Evolutionary conservation across 2,113 vertebrate genomes (phyloP).

Genomic region (Ceyx melanurus): DNA sequence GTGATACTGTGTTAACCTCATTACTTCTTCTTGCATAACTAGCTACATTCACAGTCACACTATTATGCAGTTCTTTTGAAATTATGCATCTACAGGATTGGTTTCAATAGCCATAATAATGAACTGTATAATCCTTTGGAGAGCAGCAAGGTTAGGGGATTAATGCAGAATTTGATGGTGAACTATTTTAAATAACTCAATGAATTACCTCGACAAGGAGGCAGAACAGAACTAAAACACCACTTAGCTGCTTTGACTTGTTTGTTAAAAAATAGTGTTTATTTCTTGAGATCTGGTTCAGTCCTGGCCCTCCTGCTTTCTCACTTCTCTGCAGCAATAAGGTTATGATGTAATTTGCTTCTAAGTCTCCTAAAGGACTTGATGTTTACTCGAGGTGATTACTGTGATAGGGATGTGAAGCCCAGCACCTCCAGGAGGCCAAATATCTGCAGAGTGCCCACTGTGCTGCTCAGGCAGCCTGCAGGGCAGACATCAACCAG

Average conservation of each 20-base stretch:
- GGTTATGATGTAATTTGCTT: neutral
- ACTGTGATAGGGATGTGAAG: neutral
- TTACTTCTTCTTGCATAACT: slow-evolving; percentile 23
- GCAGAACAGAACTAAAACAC: neutral
- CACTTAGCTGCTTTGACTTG: neutral
- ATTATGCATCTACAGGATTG: neutral
- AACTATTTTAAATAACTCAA: neutral
- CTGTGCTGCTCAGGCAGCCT: neutral
- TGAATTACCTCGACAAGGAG: neutral
- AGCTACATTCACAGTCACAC: neutral
- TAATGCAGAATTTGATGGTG: neutral
- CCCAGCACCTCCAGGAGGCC: too few species aligned
- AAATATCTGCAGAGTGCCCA: rapidly evolving
- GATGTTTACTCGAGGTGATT: neutral
- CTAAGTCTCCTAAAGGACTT: neutral
- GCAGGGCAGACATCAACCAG: neutral
- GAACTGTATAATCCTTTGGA: neutral
- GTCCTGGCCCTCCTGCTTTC: neutral
- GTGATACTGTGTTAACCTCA: neutral
- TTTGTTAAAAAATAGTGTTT: neutral
- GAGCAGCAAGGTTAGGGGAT: slow-evolving; percentile 21
- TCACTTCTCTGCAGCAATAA: neutral
- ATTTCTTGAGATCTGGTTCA: neutral
- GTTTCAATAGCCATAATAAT: neutral
- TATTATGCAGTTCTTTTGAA: slow-evolving; percentile 19